Conservation (phyloP, 2,113 vertebrate species). For the Lichenostomus cassidix region DNA sequence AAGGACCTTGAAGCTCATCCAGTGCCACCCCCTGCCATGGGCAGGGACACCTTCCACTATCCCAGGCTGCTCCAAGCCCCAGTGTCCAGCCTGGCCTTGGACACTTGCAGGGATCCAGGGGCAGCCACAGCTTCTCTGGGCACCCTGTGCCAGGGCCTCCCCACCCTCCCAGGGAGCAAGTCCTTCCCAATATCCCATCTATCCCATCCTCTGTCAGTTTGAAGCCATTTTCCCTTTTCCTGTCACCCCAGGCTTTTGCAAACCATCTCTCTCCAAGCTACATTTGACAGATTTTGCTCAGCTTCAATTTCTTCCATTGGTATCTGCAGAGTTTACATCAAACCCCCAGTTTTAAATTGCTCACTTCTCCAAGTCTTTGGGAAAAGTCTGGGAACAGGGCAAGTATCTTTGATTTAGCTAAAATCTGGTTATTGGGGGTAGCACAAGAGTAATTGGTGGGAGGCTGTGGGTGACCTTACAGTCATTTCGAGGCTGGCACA, state of each 20-base stretch:
- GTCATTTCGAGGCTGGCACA: background rate
- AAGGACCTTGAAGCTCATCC: rapidly evolving
- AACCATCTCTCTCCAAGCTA: background rate
- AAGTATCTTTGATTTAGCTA: background rate
- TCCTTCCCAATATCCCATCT: background rate
- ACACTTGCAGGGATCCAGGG: background rate
- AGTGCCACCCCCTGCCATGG: background rate
- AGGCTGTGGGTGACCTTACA: background rate
- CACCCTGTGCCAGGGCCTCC: background rate
- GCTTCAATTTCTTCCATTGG: background rate
- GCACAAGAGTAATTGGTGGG: background rate
- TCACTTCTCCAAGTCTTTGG: background rate
- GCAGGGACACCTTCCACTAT: rapidly evolving
- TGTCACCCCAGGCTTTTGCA: background rate
- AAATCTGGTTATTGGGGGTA: background rate
- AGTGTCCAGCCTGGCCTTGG: background rate
- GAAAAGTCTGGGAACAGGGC: background rate
- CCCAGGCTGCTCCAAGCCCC: rapidly evolving
- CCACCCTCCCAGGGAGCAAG: rapidly evolving
- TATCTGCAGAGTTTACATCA: background rate
- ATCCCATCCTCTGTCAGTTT: rapidly evolving
- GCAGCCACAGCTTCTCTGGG: background rate
- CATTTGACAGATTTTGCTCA: background rate
- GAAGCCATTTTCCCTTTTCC: rapidly evolving
- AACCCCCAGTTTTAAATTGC: background rate